Base-by-base conservation (phyloP, 2,113 vertebrate genomes). In the Myocastor coypus region DNA sequence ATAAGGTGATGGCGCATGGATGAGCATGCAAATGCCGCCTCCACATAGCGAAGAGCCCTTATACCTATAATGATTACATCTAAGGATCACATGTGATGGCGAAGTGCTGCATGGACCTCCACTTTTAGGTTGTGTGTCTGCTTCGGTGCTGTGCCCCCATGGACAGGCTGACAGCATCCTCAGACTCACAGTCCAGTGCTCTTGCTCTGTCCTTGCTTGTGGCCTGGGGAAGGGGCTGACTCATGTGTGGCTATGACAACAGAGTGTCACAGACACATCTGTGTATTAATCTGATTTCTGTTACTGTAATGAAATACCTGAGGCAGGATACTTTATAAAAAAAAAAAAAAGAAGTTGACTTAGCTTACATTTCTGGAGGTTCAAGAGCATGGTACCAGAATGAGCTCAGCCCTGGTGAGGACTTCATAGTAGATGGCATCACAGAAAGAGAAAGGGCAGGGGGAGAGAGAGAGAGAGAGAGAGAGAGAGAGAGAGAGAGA, bases 171-270 rank as follows among this genome's bases (percentile, higher is more conserved):
- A 61, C 4, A 17, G 50, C 52, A 22, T 4, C 46, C 17, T 40
- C 9, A 24, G 55, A 83, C 20, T 34, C 26, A 63, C 24, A 8
- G 17, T 84, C 50, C 55, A 61, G 66, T 55, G 68, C 52, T 22
- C 55, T 69, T 0, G 1, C 40, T 0, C 32, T 85, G 24, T 42
- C 13, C 37, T 42, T 75, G 4, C 1, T 34, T 16, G 0, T n/a
- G 68, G 34, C 42, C 26, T n/a, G n/a, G n/a, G n/a, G n/a, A n/a
- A n/a, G n/a, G n/a, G n/a, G n/a, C n/a, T n/a, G n/a, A n/a, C n/a
- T n/a, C n/a, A n/a, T n/a, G n/a, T n/a, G n/a, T n/a, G n/a, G n/a
- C n/a, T n/a, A n/a, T n/a, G n/a, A n/a, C n/a, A n/a, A n/a, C n/a
- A n/a, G n/a, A n/a, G n/a, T n/a, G n/a, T n/a, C n/a, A n/a, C n/a